phyloP scores from a whole-genome alignment of 2,888 invertebrate genomes.

The Campaea margaritaria region DNA sequence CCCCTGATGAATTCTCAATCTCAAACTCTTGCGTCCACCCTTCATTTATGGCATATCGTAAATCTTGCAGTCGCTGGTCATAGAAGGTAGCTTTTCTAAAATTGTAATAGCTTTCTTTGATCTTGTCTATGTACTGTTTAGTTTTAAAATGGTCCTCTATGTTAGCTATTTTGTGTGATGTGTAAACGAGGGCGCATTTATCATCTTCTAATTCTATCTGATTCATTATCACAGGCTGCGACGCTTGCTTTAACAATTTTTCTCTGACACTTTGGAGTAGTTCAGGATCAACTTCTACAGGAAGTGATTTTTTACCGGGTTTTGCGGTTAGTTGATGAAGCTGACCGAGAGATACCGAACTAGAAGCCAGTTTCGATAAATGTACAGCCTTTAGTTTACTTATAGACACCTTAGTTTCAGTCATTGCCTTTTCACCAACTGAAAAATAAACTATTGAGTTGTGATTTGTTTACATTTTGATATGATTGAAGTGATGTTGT shows the following conservation, averaged over 20 bases:
- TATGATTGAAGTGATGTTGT: conserved; percentile 14
- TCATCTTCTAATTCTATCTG: conserved; percentile 70
- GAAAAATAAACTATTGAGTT: conserved; percentile 37
- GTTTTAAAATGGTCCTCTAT: conserved; percentile 68
- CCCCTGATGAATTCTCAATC: conserved; percentile 43
- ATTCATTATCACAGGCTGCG: conserved; percentile 42
- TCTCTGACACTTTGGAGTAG: conserved; percentile 74
- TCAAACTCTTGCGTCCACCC: conserved; percentile 77
- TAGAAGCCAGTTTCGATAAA: conserved; percentile 87
- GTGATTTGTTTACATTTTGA: conserved; percentile 43
- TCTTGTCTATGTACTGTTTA: conserved; percentile 68
- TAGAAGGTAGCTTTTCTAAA: conserved; percentile 78
- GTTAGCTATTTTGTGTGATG: conserved; percentile 64
- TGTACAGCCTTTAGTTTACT: conserved; percentile 88
- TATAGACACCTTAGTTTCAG: conserved; percentile 88
- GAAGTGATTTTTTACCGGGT: conserved; percentile 50
- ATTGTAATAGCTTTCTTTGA: conserved; percentile 80
- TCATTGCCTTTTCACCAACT: conserved; percentile 88
- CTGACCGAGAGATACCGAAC: conserved; percentile 84
- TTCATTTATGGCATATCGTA: conserved; percentile 79
- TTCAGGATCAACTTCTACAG: conserved; percentile 73
- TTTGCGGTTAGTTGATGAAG: conserved; percentile 83
- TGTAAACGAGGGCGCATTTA: conserved; percentile 75
- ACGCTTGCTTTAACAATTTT: conserved; percentile 66
- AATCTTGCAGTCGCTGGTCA: conserved; percentile 76